Base-by-base conservation (phyloP, 2,888 invertebrate species). In the Napeogenes inachia region DNA sequence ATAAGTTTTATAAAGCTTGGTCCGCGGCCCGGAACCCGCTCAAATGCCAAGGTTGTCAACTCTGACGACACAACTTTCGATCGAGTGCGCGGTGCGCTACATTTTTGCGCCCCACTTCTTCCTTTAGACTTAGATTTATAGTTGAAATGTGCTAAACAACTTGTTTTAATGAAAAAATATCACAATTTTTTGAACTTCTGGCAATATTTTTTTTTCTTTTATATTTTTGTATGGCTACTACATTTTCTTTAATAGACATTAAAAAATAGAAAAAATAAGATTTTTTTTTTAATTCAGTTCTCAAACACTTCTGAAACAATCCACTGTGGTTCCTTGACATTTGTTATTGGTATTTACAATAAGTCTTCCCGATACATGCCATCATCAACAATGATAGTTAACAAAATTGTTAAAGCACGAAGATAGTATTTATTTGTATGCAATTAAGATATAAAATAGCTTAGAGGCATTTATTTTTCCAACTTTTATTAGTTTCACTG, bases 11-110 rank as follows among this genome's bases (percentile, higher is more conserved):
- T 67, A 63, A 53, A 67, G 67, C 65, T 66, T 62, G 65, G 54
- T 35, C 35, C 21, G 61, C 67, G 66, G 73, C 75, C 81, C 89
- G 89, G 89, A 89, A 89, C 87, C 88, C 84, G 83, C 79, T 85
- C 85, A 90, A 90, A 90, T 90, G 90, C 89, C 90, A 90, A 90
- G 90, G 90, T 85, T 90, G 89, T 82, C 90, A 82, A 89, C 85
- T 89, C 82, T 86, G 87, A 87, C 89, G 87, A 87, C 88, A 87
- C 84, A 85, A 89, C 89, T 90, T 90, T 90, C 90, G 83, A 87
- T 84, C 80, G 81, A 76, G 79, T 42, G 8, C 42, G 42, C 42
- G 8, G 42, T 80, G 82, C 80, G 87, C 87, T 79, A 86, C 87
- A 89, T 87, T 87, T 86, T 87, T 87, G 85, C 85, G 85, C 84